Conservation (phyloP, 2,113 vertebrate genomes). For the Syngnathus floridae region DNA sequence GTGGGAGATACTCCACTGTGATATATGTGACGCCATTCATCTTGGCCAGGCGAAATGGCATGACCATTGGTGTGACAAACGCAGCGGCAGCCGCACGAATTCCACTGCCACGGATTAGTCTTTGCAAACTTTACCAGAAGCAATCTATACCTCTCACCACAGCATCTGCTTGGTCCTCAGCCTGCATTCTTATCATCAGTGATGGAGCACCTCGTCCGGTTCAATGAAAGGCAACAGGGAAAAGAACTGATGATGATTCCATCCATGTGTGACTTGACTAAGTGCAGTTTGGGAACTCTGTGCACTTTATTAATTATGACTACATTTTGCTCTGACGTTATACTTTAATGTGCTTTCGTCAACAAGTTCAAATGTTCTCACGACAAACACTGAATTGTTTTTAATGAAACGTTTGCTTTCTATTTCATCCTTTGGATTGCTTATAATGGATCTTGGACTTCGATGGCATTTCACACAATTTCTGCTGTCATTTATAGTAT, state of each 20-base stretch:
- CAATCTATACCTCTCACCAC: conserved; percentile 52
- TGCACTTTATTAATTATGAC: conserved; percentile 1
- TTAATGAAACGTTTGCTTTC: neutral
- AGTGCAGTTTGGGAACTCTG: conserved; percentile 1
- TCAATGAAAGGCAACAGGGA: conserved; percentile 2
- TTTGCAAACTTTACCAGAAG: conserved; percentile 54
- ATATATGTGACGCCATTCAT: conserved; percentile 44
- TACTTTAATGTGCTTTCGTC: neutral
- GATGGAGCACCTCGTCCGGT: conserved; percentile 40
- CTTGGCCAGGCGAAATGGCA: conserved; percentile 26
- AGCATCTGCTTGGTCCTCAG: conserved; percentile 15
- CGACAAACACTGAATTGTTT: neutral
- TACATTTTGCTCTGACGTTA: neutral
- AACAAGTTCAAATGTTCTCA: neutral
- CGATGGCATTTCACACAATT: too few relatives aligned
- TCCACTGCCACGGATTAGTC: conserved; percentile 48
- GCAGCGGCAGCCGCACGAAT: conserved; percentile 10
- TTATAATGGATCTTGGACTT: neutral
- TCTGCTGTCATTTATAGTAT: neutral
- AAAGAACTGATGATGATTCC: conserved; percentile 7
- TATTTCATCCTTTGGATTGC: neutral
- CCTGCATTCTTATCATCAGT: conserved; percentile 48
- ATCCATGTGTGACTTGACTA: conserved; percentile 7
- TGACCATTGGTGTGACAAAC: conserved; percentile 19
- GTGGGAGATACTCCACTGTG: conserved; percentile 21